phyloP scores from a whole-genome alignment of 2,113 vertebrate genomes.

The Leptocoma aspasia region DNA sequence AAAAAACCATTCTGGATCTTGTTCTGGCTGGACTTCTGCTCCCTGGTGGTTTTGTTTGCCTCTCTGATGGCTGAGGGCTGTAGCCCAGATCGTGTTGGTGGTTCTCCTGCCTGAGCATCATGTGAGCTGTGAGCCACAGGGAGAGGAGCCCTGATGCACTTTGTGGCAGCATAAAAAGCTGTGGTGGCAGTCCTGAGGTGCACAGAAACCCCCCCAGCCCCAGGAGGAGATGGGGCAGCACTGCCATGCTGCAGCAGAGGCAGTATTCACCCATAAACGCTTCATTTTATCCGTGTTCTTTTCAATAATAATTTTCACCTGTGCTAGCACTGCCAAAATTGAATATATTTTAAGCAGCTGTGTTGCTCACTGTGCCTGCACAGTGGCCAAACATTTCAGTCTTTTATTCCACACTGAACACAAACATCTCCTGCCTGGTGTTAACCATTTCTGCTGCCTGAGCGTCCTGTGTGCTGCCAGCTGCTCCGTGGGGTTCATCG shows the following conservation, averaged over 20 bases:
- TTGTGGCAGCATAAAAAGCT: neutral
- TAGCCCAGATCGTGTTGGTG: neutral
- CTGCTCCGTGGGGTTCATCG: accelerated
- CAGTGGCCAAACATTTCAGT: neutral
- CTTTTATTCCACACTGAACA: neutral
- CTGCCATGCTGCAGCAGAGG: neutral
- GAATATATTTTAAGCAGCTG: neutral
- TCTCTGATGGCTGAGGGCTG: no score
- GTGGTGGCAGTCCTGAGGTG: neutral
- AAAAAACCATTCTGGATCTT: neutral
- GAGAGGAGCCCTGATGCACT: neutral
- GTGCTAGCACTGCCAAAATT: neutral
- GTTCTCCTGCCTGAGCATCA: neutral
- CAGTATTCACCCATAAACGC: accelerated
- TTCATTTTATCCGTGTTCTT: neutral
- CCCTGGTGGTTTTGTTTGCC: neutral
- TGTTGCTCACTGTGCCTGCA: neutral
- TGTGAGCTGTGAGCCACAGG: accelerated
- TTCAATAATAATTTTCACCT: neutral
- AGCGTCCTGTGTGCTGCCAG: neutral
- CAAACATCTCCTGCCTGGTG: neutral
- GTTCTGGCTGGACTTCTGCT: neutral
- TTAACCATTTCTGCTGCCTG: neutral
- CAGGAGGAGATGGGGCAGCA: neutral
- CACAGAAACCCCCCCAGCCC: neutral